Conservation (phyloP, 1,140 invertebrate genomes). For the Drosophila grimshawi region DNA sequence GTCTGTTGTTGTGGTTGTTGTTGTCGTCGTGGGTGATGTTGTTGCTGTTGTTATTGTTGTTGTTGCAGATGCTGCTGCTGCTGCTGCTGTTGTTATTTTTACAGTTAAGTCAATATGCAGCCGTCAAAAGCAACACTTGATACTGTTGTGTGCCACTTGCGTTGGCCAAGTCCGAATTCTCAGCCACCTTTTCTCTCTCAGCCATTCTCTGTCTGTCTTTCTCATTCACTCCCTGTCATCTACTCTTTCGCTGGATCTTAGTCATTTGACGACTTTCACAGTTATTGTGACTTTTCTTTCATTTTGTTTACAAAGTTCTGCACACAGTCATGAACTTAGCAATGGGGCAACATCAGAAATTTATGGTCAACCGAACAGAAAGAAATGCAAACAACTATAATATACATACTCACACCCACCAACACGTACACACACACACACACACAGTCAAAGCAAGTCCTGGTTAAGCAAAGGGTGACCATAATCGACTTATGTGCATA, state of each 20-base stretch:
- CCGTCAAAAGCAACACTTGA: slow-evolving; percentile 83
- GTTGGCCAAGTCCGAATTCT: slow-evolving; percentile 33
- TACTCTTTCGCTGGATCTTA: slow-evolving; percentile 20
- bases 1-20: slow-evolving; percentile 18
- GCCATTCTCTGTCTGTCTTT: no score
- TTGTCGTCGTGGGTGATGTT: background rate
- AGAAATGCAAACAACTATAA: slow-evolving; percentile 22
- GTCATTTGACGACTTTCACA: slow-evolving; percentile 54
- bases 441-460: slow-evolving; percentile 32
- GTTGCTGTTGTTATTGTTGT: slow-evolving; percentile 33
- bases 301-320: slow-evolving; percentile 64
- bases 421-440: slow-evolving; percentile 4
- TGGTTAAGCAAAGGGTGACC: slow-evolving; percentile 65
- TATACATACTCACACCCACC: slow-evolving; percentile 2
- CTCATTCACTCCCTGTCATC: no score
- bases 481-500: slow-evolving; percentile 81
- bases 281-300: slow-evolving; percentile 75
- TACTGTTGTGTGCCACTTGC: slow-evolving; percentile 77
- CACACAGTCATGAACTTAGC: slow-evolving; percentile 61
- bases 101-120: slow-evolving; percentile 83
- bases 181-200: background rate
- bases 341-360: slow-evolving; percentile 67
- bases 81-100: slow-evolving; percentile 65
- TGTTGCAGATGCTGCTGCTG: slow-evolving; percentile 24
- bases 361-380: slow-evolving; percentile 73